Percentiles rank a stretch among this genome's conserved stretches.
Evolutionary conservation across 1,140 invertebrate species (phyloP).

Genomic region (Thaumatotibia leucotreta): DNA sequence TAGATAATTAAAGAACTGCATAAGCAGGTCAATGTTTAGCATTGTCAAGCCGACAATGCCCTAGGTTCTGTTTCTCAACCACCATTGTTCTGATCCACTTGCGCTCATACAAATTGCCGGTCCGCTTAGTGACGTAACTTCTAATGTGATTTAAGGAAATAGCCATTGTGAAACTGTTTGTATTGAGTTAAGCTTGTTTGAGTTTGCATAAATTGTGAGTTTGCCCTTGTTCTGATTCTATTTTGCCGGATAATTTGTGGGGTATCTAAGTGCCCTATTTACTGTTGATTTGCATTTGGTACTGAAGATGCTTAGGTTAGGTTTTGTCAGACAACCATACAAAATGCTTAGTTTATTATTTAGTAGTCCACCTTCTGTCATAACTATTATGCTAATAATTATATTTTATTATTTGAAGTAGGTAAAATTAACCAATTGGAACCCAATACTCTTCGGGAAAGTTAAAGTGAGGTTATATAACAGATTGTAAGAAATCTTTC

Average conservation of each 20-base stretch:
- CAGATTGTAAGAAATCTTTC: too few species aligned
- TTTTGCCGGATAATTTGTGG: not conserved
- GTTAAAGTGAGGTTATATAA: too few species aligned
- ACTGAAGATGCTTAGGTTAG: too few species aligned
- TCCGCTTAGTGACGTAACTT: constrained; percentile 9
- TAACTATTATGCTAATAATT: too few species aligned
- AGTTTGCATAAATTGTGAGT: not conserved
- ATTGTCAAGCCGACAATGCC: constrained; percentile 37
- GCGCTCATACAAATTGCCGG: constrained; percentile 34
- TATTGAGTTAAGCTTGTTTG: constrained; percentile 6
- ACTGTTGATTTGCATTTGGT: too few species aligned
- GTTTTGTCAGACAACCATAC: too few species aligned
- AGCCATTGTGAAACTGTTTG: constrained; percentile 5
- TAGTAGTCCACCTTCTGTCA: too few species aligned
- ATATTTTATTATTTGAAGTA: too few species aligned
- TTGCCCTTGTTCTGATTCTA: not conserved
- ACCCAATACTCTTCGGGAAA: too few species aligned
- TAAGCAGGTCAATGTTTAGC: constrained; percentile 14
- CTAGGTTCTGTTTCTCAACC: constrained; percentile 35
- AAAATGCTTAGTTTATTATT: too few species aligned
- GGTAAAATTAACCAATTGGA: too few species aligned
- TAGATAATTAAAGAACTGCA: not conserved
- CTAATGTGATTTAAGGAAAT: constrained; percentile 14
- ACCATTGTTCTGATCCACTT: constrained; percentile 58
- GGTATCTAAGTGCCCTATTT: not conserved